Evolutionary conservation across 2,113 vertebrate species (phyloP).

Genomic region (Prionailurus bengalensis): DNA sequence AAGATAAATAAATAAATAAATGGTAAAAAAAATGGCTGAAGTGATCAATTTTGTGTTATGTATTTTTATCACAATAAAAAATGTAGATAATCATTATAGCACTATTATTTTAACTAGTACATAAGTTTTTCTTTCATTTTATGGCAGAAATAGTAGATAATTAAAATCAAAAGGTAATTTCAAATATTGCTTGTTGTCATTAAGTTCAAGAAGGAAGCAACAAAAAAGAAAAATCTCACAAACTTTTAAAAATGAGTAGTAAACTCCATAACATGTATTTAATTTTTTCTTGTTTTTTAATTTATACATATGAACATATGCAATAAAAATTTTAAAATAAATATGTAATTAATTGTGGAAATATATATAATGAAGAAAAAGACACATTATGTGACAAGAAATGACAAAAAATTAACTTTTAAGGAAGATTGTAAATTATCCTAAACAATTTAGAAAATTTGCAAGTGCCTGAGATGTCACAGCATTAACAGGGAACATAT

Average conservation of each 20-base stretch:
- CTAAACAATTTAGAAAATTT: conserved; percentile 7
- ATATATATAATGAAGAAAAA: background rate
- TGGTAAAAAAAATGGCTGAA: background rate
- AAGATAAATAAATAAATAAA: too few species aligned
- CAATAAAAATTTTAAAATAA: background rate
- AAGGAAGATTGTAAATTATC: background rate
- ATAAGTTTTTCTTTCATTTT: conserved; percentile 19
- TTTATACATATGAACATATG: background rate
- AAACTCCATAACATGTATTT: background rate
- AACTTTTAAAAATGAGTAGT: background rate
- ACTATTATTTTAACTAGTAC: background rate
- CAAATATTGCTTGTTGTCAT: background rate
- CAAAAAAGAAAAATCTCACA: background rate
- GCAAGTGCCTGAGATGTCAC: background rate
- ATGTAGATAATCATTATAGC: background rate
- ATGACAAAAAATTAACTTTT: conserved; percentile 18
- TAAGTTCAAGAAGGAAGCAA: conserved; percentile 3
- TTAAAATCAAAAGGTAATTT: conserved; percentile 32
- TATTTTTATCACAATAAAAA: conserved; percentile 26
- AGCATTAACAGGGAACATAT: background rate
- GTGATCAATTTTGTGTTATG: background rate
- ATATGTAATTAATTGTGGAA: background rate
- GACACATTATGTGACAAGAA: background rate
- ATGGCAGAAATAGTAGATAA: background rate
- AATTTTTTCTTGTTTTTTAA: background rate